Base-by-base conservation (phyloP, 2,888 invertebrate genomes). In the Euphydryas editha region DNA sequence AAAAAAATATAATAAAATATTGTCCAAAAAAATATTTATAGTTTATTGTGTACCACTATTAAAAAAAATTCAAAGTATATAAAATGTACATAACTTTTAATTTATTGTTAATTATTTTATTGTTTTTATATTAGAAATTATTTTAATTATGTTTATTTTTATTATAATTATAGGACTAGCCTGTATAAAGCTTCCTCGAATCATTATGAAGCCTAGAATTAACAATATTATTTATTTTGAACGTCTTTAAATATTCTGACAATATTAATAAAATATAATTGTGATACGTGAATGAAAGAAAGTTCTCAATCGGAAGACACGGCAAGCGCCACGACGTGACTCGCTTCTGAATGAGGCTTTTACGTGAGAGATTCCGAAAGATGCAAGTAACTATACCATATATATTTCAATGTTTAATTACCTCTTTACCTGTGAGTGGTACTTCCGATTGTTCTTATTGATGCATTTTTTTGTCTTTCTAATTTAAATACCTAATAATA, bases 261-360 rank as follows among this genome's bases (percentile, higher is more conserved):
- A 17, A 54, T 54, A 54, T 36, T 21, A 54, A 54, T 54, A 30
- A 21, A 54, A 54, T 54, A 63, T 61, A 65, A 62, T 63, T 65
- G 46, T 61, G 46, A 49, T 49, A 59, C 58, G 61, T 67, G 55
- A 65, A 67, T 70, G 70, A 63, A 71, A 69, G 69, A 67, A 72
- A 65, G 72, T 68, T 70, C 71, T 66, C 68, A 68, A 71, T 72
- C 71, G 73, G 74, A 74, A 74, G 74, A 68, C 68, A 63, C 71
- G 59, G 65, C 69, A 72, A 73, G 67, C 70, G 72, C 70, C 67
- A 62, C 47, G 42, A 73, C 70, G 72, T 65, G 72, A 73, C 69
- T 49, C 47, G 73, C 51, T 62, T 74, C 24, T 58, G 60, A 69
- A 73, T 65, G 51, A 57, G 10, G 30, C 56, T 42, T 49, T 64